Base-by-base conservation (phyloP, 1,140 invertebrate species). In the Eriosoma lanigerum region DNA sequence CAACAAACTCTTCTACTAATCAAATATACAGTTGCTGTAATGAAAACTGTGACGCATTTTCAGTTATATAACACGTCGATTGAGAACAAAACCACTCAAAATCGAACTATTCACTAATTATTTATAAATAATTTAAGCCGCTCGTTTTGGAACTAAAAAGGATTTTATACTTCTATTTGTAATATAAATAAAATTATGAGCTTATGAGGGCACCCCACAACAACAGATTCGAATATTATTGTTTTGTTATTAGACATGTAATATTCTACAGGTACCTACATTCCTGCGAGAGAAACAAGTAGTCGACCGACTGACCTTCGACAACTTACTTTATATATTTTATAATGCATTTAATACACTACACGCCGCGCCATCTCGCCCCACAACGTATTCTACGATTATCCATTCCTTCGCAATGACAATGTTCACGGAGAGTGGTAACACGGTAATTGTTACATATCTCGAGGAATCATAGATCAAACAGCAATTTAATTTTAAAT, bases 301-400 rank as follows among this genome's bases (percentile, higher is more conserved):
- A 46, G 17, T 15, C 54, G 13, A 24, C 29, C 21, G 44, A 78
- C 75, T 62, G 56, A 78, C 56, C 75, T 78, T 78, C 75, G 75
- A 78, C 38, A 62, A 78, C 24, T 60, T n/a, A n/a, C n/a, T 56
- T 38, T 26, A 50, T 70, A 48, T 17, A 38, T 38, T n/a, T 38
- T 70, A 70, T 50, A 29, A 19, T 54, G 8, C 15, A n/a, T 5
- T n/a, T 54, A 4, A n/a, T 8, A 54, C 2, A 54, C 52, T n/a
- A 54, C 19, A n/a, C 13, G 15, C 19, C 19, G 8, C 13, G 29
- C 21, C n/a, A 68, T n/a, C 38, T 21, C 4, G 9, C 17, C 3
- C 10, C 29, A 64, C 29, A 48, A 38, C 13, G 58, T 29, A 15
- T 38, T 15, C 26, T 3, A 15, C 60, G 32, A 64, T n/a, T 64